Evolutionary conservation across 2,888 invertebrate species (phyloP), one percentile per base, ranked within the genome.

Genomic region (Lasioglossum figueresi): DNA sequence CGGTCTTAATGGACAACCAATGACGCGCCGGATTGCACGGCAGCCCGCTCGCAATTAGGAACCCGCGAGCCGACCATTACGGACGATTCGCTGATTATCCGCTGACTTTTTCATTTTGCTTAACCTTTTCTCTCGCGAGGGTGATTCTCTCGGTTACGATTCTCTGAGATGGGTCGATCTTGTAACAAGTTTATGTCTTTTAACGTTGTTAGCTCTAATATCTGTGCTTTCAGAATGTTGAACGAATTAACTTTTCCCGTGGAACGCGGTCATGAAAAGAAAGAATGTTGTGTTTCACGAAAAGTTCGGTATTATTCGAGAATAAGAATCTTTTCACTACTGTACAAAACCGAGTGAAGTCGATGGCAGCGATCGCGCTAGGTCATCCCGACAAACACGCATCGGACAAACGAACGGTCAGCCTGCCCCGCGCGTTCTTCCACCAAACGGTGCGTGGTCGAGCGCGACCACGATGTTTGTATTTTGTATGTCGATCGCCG

Each of bases 1-100:
- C 31, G 23, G 19, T 19, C 34, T 66, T 82, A 78, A 82, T 70
- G 63, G 34, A 43, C 37, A n/a, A 12, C 2, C 31, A 12, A 14
- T 68, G 52, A 76, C 27, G 8, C 59, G 73, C 27, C 37, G 31
- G 74, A 74, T 48, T 52, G 5, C 63, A 34, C 19, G 16, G 31
- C 31, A 4, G n/a, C 31, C 19, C 16, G n/a, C 48, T 77, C 16
- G 23, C 27, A 31, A 68, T 27, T 27, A 52, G 52, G 66, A 4
- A 14, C 19, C 14, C 34, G 27, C n/a, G 59, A 76, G 27, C 34
- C 40, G 16, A 37, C 23, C 10, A 71, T 79, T 34, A 45, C 19
- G 56, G 40, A 59, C 2, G 43, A 43, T 72, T 31, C 23, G 34
- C 16, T 63, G 72, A 79, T 79, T 59, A 63, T 31, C 16, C 23